Evolutionary conservation across 1,140 invertebrate genomes (phyloP).

Genomic region (Luehdorfia chinensis): DNA sequence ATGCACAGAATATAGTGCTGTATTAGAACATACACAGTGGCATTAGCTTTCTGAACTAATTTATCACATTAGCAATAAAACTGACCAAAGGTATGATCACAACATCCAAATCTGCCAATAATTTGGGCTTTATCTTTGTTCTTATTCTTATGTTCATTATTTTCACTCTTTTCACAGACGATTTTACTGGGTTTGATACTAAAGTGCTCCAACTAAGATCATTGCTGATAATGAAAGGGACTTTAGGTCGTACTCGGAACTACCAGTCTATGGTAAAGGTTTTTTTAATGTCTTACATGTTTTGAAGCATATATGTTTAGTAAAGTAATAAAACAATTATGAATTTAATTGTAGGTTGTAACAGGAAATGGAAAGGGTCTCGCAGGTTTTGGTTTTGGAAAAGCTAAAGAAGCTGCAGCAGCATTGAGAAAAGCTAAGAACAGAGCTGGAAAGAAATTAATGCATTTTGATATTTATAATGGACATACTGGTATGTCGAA

Average conservation of each 20-base stretch:
- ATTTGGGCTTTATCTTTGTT: no score
- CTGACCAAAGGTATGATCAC: no score
- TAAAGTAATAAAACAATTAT: background rate
- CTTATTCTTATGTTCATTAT: no score
- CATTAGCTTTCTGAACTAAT: no score
- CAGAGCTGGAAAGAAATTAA: conserved; percentile 90
- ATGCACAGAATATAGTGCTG: no score
- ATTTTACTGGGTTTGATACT: conserved; percentile 92
- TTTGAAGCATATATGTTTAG: background rate
- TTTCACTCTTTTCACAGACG: conserved; percentile 89
- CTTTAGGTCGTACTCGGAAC: conserved; percentile 85
- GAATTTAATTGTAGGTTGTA: conserved; percentile 76
- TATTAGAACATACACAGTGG: no score
- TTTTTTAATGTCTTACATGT: background rate
- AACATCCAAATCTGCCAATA: no score
- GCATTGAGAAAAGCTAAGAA: conserved; percentile 89
- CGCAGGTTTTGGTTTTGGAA: conserved; percentile 88
- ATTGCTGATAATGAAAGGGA: conserved; percentile 91
- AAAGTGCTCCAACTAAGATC: conserved; percentile 90
- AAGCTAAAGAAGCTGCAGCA: conserved; percentile 80
- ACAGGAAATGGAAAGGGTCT: conserved; percentile 95
- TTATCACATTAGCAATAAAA: no score
- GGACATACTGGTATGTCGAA: conserved; percentile 88
- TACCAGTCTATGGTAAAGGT: conserved; percentile 79
- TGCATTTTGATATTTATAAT: conserved; percentile 89